Evolutionary conservation across 2,113 vertebrate genomes (phyloP).

Genomic region (Caracal caracal): DNA sequence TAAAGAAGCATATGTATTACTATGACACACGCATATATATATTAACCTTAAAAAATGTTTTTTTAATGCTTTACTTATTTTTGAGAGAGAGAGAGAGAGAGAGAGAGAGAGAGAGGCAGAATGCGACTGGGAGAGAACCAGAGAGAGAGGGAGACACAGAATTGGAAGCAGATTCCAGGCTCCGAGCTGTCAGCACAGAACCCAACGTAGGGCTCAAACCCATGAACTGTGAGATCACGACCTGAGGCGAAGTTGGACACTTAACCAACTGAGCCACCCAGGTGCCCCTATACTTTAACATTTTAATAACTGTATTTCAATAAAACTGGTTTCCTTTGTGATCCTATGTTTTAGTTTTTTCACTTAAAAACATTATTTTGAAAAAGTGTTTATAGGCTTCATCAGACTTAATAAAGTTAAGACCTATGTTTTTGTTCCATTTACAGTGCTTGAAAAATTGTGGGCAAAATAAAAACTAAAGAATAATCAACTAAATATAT

Average conservation of each 20-base stretch:
- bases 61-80: neutral
- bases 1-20: neutral
- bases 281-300: neutral
- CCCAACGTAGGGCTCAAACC: neutral
- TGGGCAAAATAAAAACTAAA: conserved; percentile 2
- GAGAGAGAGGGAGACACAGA: neutral
- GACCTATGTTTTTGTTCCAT: neutral
- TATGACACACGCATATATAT: neutral
- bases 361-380: neutral
- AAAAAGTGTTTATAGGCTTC: neutral
- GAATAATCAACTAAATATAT: neutral
- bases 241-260: neutral
- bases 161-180: neutral
- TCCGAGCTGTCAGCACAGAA: neutral
- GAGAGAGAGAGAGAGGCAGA: neutral
- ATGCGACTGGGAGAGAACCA: too few species aligned
- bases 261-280: neutral
- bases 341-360: neutral
- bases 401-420: neutral
- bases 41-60: neutral
- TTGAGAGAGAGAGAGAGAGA: neutral
- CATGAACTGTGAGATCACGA: neutral
- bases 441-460: conserved; percentile 17
- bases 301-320: conserved; percentile 32
- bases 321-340: neutral